Evolutionary conservation across 1,140 invertebrate species (phyloP).

Genomic region (Penaeus japonicus): DNA sequence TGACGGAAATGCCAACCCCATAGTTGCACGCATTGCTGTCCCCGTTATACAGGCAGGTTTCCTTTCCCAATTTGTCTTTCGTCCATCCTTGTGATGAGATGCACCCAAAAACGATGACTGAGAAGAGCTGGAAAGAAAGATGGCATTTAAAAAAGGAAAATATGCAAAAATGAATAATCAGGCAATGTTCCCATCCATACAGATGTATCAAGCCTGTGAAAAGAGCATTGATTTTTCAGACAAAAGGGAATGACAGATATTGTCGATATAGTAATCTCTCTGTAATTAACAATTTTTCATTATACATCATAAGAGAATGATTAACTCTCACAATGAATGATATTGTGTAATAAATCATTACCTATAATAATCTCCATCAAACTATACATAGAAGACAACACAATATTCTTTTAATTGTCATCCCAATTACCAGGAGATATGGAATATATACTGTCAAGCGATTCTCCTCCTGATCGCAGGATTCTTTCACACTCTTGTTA

Average conservation of each 20-base stretch:
- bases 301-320: too few species aligned
- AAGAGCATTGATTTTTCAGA: neutral
- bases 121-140: slow-evolving; percentile 81
- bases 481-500: too few species aligned
- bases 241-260: neutral
- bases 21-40: slow-evolving; percentile 95
- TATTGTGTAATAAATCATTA: too few species aligned
- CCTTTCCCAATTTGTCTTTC: slow-evolving; percentile 66
- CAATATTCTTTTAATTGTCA: too few species aligned
- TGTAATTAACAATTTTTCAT: too few species aligned
- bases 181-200: neutral
- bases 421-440: too few species aligned
- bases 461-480: too few species aligned
- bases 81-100: slow-evolving; percentile 91
- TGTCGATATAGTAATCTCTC: too few species aligned
- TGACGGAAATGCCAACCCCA: slow-evolving; percentile 88
- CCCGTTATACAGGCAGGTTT: slow-evolving; percentile 86
- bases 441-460: too few species aligned
- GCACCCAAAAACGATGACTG: slow-evolving; percentile 97
- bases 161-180: neutral
- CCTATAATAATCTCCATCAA: too few species aligned
- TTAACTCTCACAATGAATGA: too few species aligned
- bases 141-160: neutral
- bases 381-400: too few species aligned
- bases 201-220: neutral